Evolutionary conservation across 2,888 invertebrate species (phyloP).

Genomic region (Drosophila meridionalis): DNA sequence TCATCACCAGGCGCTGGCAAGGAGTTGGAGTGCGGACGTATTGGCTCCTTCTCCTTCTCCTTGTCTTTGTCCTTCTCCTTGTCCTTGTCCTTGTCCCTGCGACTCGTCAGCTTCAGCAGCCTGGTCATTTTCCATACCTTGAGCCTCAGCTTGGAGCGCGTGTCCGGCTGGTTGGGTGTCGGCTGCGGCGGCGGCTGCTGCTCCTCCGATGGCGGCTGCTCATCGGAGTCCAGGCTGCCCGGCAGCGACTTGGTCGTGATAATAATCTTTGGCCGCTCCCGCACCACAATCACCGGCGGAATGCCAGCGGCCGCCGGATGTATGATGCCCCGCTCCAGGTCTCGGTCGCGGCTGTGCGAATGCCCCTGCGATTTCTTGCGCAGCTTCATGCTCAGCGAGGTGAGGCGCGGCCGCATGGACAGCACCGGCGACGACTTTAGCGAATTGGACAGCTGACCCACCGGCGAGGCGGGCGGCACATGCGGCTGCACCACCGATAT

Average conservation of each 20-base stretch:
- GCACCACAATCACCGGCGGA: conserved; percentile 76
- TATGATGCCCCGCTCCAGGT: conserved; percentile 77
- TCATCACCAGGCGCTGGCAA: conserved; percentile 65
- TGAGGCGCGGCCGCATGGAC: conserved; percentile 83
- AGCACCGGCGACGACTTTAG: conserved; percentile 84
- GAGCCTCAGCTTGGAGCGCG: conserved; percentile 78
- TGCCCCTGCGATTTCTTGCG: conserved; percentile 77
- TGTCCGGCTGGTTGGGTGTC: conserved; percentile 71
- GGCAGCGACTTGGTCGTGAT: conserved; percentile 91
- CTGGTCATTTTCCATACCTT: conserved; percentile 90
- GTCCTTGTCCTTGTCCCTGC: conserved; percentile 17
- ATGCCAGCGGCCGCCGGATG: conserved; percentile 68
- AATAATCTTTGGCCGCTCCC: conserved; percentile 85
- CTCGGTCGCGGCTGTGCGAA: conserved; percentile 54
- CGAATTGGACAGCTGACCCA: conserved; percentile 84
- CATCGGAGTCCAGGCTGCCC: conserved; percentile 92
- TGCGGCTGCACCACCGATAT: conserved; percentile 83
- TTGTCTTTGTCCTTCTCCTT: conserved; percentile 17
- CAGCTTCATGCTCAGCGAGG: conserved; percentile 84
- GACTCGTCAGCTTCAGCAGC: conserved; percentile 86
- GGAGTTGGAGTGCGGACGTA: conserved; percentile 18
- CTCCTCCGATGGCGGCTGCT: conserved; percentile 80
- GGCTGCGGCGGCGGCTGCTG: conserved; percentile 5
- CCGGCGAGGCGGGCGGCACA: conserved; percentile 84
- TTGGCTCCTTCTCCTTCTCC: conserved; percentile 46